These are phyloP conservation scores for Mesocricetus auratus DNA, from an alignment of 2,113 vertebrate species.

Conservation along the genomic window DNA sequence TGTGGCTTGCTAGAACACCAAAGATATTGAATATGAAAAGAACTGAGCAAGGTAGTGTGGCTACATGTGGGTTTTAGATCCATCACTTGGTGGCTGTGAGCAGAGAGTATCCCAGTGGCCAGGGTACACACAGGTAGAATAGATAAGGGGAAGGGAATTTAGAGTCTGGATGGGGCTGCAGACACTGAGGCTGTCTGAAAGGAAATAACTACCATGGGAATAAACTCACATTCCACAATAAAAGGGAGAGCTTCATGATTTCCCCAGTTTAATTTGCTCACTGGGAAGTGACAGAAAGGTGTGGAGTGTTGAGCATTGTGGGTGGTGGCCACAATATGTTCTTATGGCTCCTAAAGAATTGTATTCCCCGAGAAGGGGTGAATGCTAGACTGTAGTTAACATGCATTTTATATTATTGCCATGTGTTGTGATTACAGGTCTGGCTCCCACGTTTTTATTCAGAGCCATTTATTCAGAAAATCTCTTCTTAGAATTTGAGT, in stretches of 20 bases:
- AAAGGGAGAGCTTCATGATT: neutral
- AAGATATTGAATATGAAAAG: neutral
- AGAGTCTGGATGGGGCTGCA: neutral
- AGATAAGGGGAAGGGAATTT: neutral
- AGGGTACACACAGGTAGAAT: neutral
- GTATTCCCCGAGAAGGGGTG: conserved; percentile 6
- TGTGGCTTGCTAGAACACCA: neutral
- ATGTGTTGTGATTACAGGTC: conserved; percentile 72
- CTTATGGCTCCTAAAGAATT: conserved; percentile 37
- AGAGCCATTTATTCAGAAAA: conserved; percentile 74
- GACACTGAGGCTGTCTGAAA: neutral
- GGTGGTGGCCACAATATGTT: neutral
- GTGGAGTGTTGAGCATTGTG: neutral
- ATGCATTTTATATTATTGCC: conserved; percentile 61
- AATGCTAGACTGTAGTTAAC: conserved; percentile 32
- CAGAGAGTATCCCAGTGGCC: neutral
- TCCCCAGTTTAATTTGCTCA: neutral
- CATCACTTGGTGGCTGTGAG: neutral
- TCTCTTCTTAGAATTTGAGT: conserved; percentile 72
- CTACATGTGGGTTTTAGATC: neutral
- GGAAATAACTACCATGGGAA: neutral
- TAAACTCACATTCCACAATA: neutral
- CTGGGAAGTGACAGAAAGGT: conserved; percentile 1
- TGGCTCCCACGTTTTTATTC: conserved; percentile 65
- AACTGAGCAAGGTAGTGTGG: fast-evolving